Percentiles rank a stretch among this genome's conserved stretches.
phyloP scores from a whole-genome alignment of 2,888 invertebrate genomes.

The Stramonita haemastoma region DNA sequence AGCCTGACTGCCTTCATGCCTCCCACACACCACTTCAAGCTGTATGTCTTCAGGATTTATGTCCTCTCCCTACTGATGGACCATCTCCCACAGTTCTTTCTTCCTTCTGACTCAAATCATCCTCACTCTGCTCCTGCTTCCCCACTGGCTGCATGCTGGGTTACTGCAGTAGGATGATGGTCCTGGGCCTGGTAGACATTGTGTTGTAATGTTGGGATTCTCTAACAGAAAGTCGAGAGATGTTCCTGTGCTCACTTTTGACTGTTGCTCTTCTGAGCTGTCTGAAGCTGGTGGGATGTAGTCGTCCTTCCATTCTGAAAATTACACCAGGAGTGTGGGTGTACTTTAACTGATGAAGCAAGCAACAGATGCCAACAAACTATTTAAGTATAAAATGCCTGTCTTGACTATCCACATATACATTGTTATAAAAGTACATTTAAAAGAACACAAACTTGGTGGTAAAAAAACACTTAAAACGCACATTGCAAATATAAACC shows the following conservation, averaged over 20 bases:
- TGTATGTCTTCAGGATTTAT: background rate
- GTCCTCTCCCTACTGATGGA: background rate
- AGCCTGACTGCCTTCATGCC: background rate
- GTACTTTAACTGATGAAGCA: background rate
- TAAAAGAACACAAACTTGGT: no score
- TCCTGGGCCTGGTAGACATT: background rate
- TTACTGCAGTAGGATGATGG: background rate
- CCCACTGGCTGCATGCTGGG: background rate
- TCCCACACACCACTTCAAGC: no score
- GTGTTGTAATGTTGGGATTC: background rate
- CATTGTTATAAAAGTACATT: no score
- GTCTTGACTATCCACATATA: no score
- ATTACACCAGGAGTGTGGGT: background rate
- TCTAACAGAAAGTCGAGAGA: background rate
- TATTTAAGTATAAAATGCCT: background rate
- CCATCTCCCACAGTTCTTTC: background rate
- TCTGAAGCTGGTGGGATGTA: conserved; percentile 15
- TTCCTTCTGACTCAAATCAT: background rate
- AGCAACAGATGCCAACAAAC: background rate
- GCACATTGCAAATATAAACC: no score
- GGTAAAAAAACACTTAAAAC: no score
- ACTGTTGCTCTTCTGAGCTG: conserved; percentile 1
- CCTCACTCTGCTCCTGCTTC: no score
- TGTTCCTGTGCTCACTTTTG: background rate
- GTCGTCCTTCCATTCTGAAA: conserved; percentile 34